A percentile compares a stretch with the other conserved stretches of the same genome.
Evolutionary conservation across 2,113 vertebrate genomes (phyloP).

Genomic region (Corythornis cristatus): DNA sequence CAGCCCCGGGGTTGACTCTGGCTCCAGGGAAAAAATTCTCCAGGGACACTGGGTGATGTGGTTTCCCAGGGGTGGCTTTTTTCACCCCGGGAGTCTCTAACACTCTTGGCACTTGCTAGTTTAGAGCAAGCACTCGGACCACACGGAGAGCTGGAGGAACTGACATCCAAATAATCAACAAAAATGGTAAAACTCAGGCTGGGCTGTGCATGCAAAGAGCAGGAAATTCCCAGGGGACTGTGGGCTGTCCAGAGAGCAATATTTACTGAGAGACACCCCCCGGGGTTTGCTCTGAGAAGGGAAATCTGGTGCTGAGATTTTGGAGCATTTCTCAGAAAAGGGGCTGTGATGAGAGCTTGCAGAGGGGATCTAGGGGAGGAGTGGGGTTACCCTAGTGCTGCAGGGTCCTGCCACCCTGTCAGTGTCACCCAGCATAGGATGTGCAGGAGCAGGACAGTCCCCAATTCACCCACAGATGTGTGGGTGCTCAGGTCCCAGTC

Average conservation of each 20-base stretch:
- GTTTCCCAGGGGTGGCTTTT: not conserved
- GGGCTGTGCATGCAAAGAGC: not conserved
- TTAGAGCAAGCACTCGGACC: not conserved
- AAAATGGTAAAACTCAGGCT: not conserved
- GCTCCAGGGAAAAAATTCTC: not conserved
- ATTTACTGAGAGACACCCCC: not conserved
- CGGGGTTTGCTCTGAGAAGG: not conserved
- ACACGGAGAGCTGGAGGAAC: not conserved
- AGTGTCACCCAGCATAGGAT: fast-evolving
- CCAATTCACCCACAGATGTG: fast-evolving
- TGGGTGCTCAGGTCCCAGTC: fast-evolving
- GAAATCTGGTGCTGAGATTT: not conserved
- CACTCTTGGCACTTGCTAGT: not conserved
- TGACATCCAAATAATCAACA: not conserved
- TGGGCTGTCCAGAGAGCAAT: not conserved
- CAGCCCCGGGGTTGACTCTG: not conserved
- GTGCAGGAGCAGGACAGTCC: not conserved
- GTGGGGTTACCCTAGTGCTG: fast-evolving
- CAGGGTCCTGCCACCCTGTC: not conserved
- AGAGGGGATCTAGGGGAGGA: not conserved
- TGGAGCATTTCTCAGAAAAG: not conserved
- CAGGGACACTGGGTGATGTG: fast-evolving
- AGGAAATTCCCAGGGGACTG: not conserved
- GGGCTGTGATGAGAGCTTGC: not conserved
- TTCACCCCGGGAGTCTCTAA: not conserved